Percentiles rank a stretch among this genome's conserved stretches.
Evolutionary conservation across 2,113 vertebrate genomes (phyloP).

Genomic region (Mastomys natalensis): DNA sequence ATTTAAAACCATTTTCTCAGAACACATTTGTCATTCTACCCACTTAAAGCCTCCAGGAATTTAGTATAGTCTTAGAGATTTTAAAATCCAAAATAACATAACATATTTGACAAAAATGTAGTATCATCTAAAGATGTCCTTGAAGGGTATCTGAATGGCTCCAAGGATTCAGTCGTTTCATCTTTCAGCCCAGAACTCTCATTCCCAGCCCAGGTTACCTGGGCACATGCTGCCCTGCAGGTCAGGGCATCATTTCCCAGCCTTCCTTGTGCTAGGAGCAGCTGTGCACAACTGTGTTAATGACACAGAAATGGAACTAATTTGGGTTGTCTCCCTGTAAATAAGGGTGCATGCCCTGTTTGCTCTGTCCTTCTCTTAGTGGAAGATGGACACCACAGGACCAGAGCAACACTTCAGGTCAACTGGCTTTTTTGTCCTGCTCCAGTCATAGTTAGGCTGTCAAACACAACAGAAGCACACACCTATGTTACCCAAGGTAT

Average conservation of each 20-base stretch:
- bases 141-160: not conserved
- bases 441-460: not conserved
- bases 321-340: not conserved
- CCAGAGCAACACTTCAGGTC: not conserved
- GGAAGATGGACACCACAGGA: not conserved
- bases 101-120: not conserved
- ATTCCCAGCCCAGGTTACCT: not conserved
- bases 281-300: not conserved
- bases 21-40: not conserved
- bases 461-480: not conserved
- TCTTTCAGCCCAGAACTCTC: not conserved
- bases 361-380: not conserved
- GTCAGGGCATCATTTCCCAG: not conserved
- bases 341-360: not conserved
- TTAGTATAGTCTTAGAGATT: not conserved
- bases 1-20: constrained; percentile 4
- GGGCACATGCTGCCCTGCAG: fast-evolving
- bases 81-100: not conserved
- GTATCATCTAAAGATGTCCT: not conserved
- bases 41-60: constrained; percentile 51
- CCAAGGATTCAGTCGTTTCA: not conserved
- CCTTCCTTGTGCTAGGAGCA: not conserved
- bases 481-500: not conserved
- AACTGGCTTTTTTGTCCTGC: not conserved
- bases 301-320: not conserved